These are phyloP conservation scores for Perizoma affinitatum DNA, from an alignment of 2,888 invertebrate genomes.

Conservation along the genomic window DNA sequence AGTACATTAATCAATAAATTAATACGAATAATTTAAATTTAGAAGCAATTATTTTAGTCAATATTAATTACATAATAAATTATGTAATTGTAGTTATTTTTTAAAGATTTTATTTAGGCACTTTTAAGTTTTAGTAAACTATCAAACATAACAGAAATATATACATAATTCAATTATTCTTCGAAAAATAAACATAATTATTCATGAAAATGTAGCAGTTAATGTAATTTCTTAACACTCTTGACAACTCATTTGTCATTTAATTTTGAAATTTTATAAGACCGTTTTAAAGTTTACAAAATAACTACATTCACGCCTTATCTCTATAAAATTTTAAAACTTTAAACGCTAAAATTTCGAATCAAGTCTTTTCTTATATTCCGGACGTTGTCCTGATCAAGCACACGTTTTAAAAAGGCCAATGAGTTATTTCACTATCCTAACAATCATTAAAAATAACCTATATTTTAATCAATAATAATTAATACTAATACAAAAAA, in stretches of 20 bases:
- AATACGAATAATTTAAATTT: slow-evolving; percentile 19
- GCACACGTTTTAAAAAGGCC: slow-evolving; percentile 78
- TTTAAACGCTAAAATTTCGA: slow-evolving; percentile 66
- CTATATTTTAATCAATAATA: slow-evolving; percentile 49
- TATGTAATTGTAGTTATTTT: slow-evolving; percentile 36
- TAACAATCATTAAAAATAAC: slow-evolving; percentile 46
- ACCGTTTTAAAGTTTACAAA: slow-evolving; percentile 30
- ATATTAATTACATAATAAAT: slow-evolving; percentile 39
- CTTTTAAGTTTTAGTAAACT: slow-evolving; percentile 23
- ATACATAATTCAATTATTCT: neutral
- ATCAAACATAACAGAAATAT: slow-evolving; percentile 7
- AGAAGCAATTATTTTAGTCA: slow-evolving; percentile 24
- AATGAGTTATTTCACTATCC: slow-evolving; percentile 54
- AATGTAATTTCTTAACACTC: no score
- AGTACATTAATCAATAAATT: slow-evolving; percentile 45
- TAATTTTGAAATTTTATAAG: neutral
- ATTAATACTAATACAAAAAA: slow-evolving; percentile 29
- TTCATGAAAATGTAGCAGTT: no score
- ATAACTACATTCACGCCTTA: slow-evolving; percentile 40
- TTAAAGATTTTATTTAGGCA: slow-evolving; percentile 34
- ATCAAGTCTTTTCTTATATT: slow-evolving; percentile 75
- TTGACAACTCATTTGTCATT: neutral
- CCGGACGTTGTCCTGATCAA: slow-evolving; percentile 75
- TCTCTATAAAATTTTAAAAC: slow-evolving; percentile 45
- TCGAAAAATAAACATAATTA: no score